phyloP scores from a whole-genome alignment of 2,888 invertebrate species.

The Dendrolimus houi region DNA sequence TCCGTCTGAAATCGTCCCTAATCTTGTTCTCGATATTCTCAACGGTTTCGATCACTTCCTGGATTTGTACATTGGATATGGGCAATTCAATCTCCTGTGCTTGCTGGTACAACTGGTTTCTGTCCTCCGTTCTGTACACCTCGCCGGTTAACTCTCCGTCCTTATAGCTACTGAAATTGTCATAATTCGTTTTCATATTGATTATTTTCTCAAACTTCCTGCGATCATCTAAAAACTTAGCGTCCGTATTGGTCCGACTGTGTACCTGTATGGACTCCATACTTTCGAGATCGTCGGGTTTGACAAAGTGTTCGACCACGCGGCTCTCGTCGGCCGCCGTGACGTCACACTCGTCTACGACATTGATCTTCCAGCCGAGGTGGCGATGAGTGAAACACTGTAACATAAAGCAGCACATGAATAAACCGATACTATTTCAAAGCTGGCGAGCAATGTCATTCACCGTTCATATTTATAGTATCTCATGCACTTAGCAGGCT shows the following conservation, averaged over 20 bases:
- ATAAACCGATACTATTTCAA: conserved; percentile 1
- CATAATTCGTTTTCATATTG: conserved; percentile 66
- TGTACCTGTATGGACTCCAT: conserved; percentile 80
- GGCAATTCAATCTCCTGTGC: conserved; percentile 64
- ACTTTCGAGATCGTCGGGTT: conserved; percentile 47
- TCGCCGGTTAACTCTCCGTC: conserved; percentile 45
- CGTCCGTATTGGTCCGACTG: conserved; percentile 78
- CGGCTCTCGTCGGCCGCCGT: conserved; percentile 73
- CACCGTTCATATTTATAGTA: conserved; percentile 44
- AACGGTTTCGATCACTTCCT: conserved; percentile 61
- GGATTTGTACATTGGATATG: conserved; percentile 54
- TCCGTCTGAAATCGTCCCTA: conserved; percentile 42
- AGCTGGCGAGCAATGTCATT: conserved; percentile 13
- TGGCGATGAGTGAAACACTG: conserved; percentile 96
- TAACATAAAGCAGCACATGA: conserved; percentile 27
- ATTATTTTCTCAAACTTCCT: conserved; percentile 61
- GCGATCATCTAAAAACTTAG: conserved; percentile 66
- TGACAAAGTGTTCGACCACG: conserved; percentile 52
- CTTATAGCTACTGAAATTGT: conserved; percentile 68
- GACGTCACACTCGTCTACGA: conserved; percentile 87
- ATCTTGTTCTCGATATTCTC: conserved; percentile 55
- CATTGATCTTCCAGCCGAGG: conserved; percentile 96
- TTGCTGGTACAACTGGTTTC: conserved; percentile 30
- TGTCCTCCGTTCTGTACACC: conserved; percentile 27
- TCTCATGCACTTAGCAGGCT: conserved; percentile 70